Evolutionary conservation across 2,888 invertebrate species (phyloP), one percentile per base, ranked within the genome.

Genomic region (Sphecodes monilicornis): DNA sequence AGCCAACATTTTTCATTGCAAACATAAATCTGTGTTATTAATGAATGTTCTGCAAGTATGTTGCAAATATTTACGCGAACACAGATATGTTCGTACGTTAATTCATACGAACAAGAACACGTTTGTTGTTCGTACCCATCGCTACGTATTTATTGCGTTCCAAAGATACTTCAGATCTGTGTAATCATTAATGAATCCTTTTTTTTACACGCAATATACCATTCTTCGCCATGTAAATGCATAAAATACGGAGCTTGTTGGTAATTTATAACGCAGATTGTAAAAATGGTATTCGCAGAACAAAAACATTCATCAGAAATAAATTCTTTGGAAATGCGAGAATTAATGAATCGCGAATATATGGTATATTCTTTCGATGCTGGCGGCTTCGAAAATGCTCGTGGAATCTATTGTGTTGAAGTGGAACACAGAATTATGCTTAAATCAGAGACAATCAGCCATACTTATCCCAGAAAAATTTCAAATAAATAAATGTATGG

Each of bases 151-250:
- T 29, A 29, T 60, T 29, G 29, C 60, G 60, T 16, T 60, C 16
- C 60, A 6, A 60, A 60, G 29, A 29, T 60, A 29, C 29, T 16
- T 16, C 29, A 60, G 29, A 60, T 60, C 16, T 29, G 16, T 1
- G 29, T 60, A 60, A 60, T 60, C 60, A 60, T 60, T 60, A 29
- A 60, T 29, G 29, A 60, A 60, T 29, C 26, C 60, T 29, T 60
- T 29, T 16, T 60, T 60, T 60, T 1, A 16, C 26, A 29, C 60
- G 16, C 29, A 16, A 29, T 60, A 60, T 29, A 60, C 16, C 29
- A 60, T 60, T 16, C 29, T n/a, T 16, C 60, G 60, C n/a, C 29
- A 60, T 60, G 60, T 29, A 29, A 60, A 29, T 29, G 60, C 60
- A 29, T 60, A 60, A 29, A 60, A 60, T 60, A 29, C 60, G 1